phyloP scores from a whole-genome alignment of 2,797 vertebrate species.

The Bufotes viridis region DNA sequence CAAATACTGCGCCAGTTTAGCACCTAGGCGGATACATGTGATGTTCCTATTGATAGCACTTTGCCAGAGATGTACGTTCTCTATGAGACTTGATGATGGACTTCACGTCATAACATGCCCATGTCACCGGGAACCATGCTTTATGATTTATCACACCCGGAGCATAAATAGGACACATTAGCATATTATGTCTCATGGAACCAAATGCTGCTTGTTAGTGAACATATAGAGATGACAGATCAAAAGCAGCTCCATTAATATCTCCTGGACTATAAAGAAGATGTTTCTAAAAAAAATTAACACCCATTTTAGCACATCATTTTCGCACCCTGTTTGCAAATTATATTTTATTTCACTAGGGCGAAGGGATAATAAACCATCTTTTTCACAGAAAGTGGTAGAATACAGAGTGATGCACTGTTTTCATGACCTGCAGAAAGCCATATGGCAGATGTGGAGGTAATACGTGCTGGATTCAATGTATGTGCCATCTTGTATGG shows the following conservation, averaged over 20 bases:
- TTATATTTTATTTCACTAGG: not conserved
- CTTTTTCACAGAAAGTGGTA: not conserved
- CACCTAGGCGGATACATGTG: too few relatives aligned
- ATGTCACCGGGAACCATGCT: slow-evolving; percentile 3
- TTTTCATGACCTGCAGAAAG: not conserved
- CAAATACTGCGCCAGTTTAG: not conserved
- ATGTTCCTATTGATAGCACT: not conserved
- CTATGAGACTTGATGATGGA: slow-evolving; percentile 12
- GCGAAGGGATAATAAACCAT: not conserved
- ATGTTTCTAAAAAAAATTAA: slow-evolving; percentile 14
- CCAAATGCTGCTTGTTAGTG: slow-evolving; percentile 31
- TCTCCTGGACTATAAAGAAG: not conserved
- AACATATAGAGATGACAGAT: slow-evolving; percentile 23
- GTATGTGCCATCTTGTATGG: not conserved
- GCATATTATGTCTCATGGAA: slow-evolving; percentile 40
- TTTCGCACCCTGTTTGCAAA: slow-evolving; percentile 6
- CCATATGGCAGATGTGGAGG: not conserved
- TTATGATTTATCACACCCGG: slow-evolving; percentile 31
- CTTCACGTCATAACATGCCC: slow-evolving; percentile 36
- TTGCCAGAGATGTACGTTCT: not conserved
- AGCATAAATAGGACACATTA: slow-evolving; percentile 48
- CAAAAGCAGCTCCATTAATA: slow-evolving; percentile 21
- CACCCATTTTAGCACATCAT: not conserved
- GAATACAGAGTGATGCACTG: not conserved
- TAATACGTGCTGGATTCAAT: not conserved